Percentiles rank a stretch among this genome's conserved stretches.
Conservation (phyloP, 1,140 invertebrate species). For the Trachymyrmex cornetzi region DNA sequence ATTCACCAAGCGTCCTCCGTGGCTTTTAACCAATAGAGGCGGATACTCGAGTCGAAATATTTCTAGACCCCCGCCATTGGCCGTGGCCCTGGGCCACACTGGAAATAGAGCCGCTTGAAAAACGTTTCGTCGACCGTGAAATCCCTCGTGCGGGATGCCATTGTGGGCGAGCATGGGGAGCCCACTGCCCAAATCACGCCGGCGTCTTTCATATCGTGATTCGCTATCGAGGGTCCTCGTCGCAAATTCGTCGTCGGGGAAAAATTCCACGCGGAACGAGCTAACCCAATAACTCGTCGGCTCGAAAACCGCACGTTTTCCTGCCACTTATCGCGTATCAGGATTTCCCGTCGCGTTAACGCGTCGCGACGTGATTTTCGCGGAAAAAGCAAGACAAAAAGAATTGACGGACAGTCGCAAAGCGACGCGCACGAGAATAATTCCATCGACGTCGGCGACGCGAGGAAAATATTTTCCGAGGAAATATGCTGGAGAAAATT, state of each 20-base stretch:
- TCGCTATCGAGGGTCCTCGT: slow-evolving; percentile 4
- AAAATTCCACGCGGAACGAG: not conserved
- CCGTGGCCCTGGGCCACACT: not conserved
- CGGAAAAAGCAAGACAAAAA: not conserved
- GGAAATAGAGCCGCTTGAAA: not conserved
- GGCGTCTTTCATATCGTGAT: not conserved
- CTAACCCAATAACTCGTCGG: not conserved
- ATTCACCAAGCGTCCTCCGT: not conserved
- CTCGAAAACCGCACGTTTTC: slow-evolving; percentile 2
- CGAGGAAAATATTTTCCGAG: not conserved
- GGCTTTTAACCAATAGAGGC: not conserved
- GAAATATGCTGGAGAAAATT: not conserved
- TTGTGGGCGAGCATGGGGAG: slow-evolving; percentile 5
- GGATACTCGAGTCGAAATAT: not conserved
- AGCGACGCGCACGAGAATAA: not conserved
- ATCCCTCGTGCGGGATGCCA: not conserved
- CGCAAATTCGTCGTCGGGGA: not conserved
- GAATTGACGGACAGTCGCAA: too few species aligned
- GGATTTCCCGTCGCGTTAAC: not conserved
- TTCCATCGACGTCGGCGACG: not conserved
- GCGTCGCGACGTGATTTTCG: not conserved
- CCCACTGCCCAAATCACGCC: too few species aligned
- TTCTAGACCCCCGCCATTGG: not conserved
- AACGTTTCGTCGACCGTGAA: not conserved
- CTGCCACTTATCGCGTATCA: not conserved